These are phyloP conservation scores for Apaloderma vittatum DNA, from an alignment of 2,113 vertebrate genomes.

Conservation along the genomic window DNA sequence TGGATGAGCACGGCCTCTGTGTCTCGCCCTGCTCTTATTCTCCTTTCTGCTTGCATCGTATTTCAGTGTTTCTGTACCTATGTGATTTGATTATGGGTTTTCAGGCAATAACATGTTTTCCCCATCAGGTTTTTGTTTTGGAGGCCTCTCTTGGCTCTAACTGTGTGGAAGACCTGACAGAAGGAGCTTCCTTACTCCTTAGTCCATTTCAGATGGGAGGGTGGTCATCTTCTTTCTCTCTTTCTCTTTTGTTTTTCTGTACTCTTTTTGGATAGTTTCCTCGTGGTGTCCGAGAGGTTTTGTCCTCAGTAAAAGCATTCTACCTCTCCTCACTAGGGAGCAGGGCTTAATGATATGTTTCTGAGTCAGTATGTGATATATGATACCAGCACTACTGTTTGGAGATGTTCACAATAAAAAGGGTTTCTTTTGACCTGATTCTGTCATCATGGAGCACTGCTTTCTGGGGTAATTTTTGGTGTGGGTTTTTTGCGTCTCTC, in stretches of 20 bases:
- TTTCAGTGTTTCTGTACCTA: not conserved
- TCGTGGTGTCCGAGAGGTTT: not conserved
- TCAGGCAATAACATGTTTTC: not conserved
- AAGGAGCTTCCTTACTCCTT: not conserved
- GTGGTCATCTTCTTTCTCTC: not conserved
- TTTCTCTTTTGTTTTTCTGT: not conserved
- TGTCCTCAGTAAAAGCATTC: not conserved
- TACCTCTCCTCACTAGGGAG: not conserved
- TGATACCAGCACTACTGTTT: not conserved
- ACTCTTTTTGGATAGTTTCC: not conserved
- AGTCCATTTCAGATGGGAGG: not conserved
- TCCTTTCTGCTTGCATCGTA: not conserved
- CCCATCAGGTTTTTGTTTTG: not conserved
- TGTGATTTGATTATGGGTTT: not conserved
- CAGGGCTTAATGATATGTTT: not conserved
- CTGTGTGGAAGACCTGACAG: not conserved
- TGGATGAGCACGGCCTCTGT: not conserved
- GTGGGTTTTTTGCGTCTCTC: accelerated
- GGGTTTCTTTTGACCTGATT: not conserved
- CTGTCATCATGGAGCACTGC: not conserved
- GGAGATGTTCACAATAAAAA: not conserved
- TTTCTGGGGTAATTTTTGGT: not conserved
- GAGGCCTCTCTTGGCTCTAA: not conserved
- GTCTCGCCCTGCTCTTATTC: not conserved
- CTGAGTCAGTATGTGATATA: not conserved